phyloP scores from a whole-genome alignment of 2,888 invertebrate species.

The Caprella mutica region DNA sequence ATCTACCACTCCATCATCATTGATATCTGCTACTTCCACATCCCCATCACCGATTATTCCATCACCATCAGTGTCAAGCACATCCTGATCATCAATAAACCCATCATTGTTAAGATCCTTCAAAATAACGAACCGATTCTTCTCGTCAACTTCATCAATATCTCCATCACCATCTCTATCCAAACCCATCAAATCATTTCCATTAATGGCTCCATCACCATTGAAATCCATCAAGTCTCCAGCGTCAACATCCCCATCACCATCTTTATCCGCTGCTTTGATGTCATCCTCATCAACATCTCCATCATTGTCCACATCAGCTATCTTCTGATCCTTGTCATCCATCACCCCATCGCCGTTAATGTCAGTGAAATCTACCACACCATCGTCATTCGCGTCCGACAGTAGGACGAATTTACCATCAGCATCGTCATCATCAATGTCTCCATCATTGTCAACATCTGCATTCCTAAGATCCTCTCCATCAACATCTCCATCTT shows the following conservation, averaged over 20 bases:
- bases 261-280: conserved; percentile 27
- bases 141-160: conserved; percentile 14
- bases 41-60: conserved; percentile 34
- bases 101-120: conserved; percentile 24
- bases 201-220: conserved; percentile 28
- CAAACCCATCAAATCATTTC: conserved; percentile 16
- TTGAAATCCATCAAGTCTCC: conserved; percentile 27
- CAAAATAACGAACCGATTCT: conserved; percentile 22
- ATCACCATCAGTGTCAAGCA: conserved; percentile 23
- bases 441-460: conserved; percentile 15
- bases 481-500: conserved; percentile 32
- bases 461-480: conserved; percentile 32
- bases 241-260: conserved; percentile 25
- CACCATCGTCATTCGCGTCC: conserved; percentile 31
- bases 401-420: conserved; percentile 15
- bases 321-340: conserved; percentile 15
- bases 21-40: conserved; percentile 28
- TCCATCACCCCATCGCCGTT: conserved; percentile 31
- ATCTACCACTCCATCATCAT: conserved; percentile 31
- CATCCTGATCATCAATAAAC: conserved; percentile 18
- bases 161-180: conserved; percentile 29
- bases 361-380: conserved; percentile 27
- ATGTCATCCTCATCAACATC: conserved; percentile 31
- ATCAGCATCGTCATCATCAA: conserved; percentile 28
- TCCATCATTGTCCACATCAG: conserved; percentile 31